Evolutionary conservation across 1,140 invertebrate species (phyloP).

Genomic region (Acromyrmex echinatior): DNA sequence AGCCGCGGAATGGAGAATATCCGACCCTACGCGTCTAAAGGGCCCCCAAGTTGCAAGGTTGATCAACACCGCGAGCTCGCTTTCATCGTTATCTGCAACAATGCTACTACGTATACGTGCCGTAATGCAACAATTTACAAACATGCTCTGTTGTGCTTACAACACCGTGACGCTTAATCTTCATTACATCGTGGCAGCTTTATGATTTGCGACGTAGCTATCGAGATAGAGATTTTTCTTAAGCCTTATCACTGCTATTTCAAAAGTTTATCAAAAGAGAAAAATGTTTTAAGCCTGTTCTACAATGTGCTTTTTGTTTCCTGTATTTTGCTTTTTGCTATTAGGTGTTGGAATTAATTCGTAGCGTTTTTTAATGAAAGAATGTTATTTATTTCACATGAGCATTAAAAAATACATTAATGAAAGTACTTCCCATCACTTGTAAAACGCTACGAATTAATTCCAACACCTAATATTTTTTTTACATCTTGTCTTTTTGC

Average conservation of each 20-base stretch:
- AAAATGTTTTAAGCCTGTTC: neutral
- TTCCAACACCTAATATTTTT: no score
- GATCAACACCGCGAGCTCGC: conserved; percentile 39
- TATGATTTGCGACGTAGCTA: conserved; percentile 6
- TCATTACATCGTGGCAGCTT: conserved; percentile 36
- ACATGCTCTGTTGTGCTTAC: conserved; percentile 22
- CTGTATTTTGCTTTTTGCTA: no score
- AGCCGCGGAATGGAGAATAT: conserved; percentile 47
- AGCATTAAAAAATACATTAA: no score
- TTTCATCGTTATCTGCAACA: conserved; percentile 23
- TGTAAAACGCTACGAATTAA: no score
- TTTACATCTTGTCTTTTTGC: no score
- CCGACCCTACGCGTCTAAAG: conserved; percentile 26
- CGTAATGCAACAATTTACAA: conserved; percentile 47
- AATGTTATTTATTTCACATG: no score
- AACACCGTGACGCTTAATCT: conserved; percentile 27
- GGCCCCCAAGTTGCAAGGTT: conserved; percentile 29
- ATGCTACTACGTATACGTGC: conserved; percentile 1
- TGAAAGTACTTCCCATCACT: no score
- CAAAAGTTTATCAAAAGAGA: neutral
- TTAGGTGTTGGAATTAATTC: no score
- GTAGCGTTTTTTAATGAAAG: no score
- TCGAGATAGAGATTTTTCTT: conserved; percentile 16
- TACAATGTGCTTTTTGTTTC: no score
- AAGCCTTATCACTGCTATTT: neutral